Evolutionary conservation across 1,140 invertebrate species (phyloP).

Genomic region (Telenomus remus): DNA sequence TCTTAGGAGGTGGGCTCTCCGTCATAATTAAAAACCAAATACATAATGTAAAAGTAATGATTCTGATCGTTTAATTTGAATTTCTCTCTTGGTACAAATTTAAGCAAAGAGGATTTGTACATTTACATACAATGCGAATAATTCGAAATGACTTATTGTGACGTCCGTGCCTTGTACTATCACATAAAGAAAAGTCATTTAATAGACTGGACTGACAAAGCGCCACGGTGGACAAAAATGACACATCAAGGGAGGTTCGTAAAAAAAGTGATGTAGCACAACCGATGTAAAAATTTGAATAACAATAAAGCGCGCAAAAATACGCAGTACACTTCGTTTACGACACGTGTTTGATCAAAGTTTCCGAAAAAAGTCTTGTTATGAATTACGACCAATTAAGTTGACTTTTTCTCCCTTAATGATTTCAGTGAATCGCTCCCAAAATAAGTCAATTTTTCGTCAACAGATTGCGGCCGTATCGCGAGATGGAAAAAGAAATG

Average conservation of each 20-base stretch:
- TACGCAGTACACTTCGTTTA: constrained; percentile 15
- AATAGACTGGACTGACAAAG: constrained; percentile 25
- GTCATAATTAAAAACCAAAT: too few relatives aligned
- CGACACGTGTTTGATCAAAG: constrained; percentile 27
- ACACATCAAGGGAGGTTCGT: constrained; percentile 12
- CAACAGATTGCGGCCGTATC: constrained; percentile 31
- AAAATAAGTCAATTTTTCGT: constrained; percentile 56
- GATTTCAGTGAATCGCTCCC: constrained; percentile 41
- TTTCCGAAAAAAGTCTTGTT: constrained; percentile 2
- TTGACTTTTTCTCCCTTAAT: constrained; percentile 24
- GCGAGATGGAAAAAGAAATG: constrained; percentile 44
- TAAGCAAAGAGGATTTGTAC: constrained; percentile 44
- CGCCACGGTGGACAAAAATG: constrained; percentile 8
- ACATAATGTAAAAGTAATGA: constrained; percentile 9
- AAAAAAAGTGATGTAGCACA: constrained; percentile 3
- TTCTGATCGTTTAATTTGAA: constrained; percentile 42
- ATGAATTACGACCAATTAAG: constrained; percentile 53
- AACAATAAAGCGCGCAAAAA: constrained; percentile 13
- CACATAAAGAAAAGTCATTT: constrained; percentile 39
- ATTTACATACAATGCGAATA: constrained; percentile 53
- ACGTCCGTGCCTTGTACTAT: constrained; percentile 11
- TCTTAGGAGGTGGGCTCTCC: too few relatives aligned
- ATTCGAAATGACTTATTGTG: constrained; percentile 41
- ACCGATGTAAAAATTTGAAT: constrained; percentile 26
- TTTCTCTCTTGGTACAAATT: constrained; percentile 42